Evolutionary conservation across 2,888 invertebrate species (phyloP).

Genomic region (Germaria angustata): DNA sequence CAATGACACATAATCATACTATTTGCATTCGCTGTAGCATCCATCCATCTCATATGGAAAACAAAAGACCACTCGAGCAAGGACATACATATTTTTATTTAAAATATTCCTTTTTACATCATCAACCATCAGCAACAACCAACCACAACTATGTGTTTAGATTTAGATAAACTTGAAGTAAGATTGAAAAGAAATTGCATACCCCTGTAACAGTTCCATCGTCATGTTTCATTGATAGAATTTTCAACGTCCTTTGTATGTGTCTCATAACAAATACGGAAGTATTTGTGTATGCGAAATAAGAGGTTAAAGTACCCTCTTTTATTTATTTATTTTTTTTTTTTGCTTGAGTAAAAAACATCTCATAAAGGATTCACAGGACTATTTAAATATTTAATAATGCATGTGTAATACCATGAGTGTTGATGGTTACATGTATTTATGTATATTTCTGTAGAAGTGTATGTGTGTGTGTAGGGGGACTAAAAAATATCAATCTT

Average conservation of each 20-base stretch:
- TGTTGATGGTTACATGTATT: background rate
- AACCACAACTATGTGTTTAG: background rate
- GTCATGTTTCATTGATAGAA: background rate
- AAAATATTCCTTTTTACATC: conserved; percentile 1
- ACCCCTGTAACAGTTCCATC: conserved; percentile 28
- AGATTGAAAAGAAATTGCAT: conserved; percentile 1
- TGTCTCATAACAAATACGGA: conserved; percentile 52
- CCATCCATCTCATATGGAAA: conserved; percentile 1
- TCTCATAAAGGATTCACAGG: conserved; percentile 29
- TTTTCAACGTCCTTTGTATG: conserved; percentile 19
- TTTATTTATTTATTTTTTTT: conserved; percentile 19
- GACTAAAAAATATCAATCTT: conserved; percentile 18
- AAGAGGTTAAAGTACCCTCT: conserved; percentile 63
- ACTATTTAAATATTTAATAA: conserved; percentile 20
- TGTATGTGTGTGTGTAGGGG: background rate
- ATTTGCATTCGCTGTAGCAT: conserved; percentile 23
- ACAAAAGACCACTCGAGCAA: conserved; percentile 47
- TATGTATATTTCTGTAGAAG: background rate
- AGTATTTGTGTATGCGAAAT: conserved; percentile 51
- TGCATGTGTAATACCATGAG: conserved; percentile 9
- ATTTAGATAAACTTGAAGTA: background rate
- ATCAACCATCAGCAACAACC: too few relatives aligned
- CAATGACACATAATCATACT: conserved; percentile 49
- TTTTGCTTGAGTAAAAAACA: background rate
- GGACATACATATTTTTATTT: conserved; percentile 39